Evolutionary conservation across 2,888 invertebrate genomes (phyloP).

Genomic region (Lissonota sp.): DNA sequence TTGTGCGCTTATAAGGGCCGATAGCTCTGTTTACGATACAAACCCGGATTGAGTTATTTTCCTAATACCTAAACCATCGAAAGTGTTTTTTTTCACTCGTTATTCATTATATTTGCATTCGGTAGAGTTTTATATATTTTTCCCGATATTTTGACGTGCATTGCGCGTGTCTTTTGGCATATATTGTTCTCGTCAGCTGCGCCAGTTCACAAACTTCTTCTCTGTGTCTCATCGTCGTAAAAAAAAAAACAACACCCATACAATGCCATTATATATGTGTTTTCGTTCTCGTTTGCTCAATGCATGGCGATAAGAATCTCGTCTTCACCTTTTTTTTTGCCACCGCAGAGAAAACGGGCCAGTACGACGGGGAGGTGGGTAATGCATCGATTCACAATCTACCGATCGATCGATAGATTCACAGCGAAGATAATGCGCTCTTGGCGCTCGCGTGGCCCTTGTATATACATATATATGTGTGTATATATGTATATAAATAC

Average conservation of each 20-base stretch:
- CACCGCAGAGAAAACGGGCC: slow-evolving; percentile 31
- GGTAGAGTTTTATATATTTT: slow-evolving; percentile 20
- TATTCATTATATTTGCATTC: too few relatives aligned
- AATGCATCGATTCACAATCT: slow-evolving; percentile 67
- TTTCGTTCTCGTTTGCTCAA: slow-evolving; percentile 58
- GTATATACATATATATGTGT: slow-evolving; percentile 9
- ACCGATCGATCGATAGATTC: slow-evolving; percentile 66
- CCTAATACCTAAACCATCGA: too few relatives aligned
- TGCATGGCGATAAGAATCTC: slow-evolving; percentile 63
- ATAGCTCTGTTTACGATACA: too few relatives aligned
- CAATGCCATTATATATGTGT: neutral
- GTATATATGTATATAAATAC: neutral
- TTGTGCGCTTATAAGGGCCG: too few relatives aligned
- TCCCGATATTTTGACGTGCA: slow-evolving; percentile 58
- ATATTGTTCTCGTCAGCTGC: slow-evolving; percentile 68
- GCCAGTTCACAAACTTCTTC: slow-evolving; percentile 64
- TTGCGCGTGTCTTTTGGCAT: slow-evolving; percentile 43
- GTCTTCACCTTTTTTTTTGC: slow-evolving; percentile 53
- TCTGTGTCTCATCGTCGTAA: slow-evolving; percentile 15
- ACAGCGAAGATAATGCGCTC: slow-evolving; percentile 37
- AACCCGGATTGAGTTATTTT: too few relatives aligned
- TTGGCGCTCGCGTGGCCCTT: slow-evolving; percentile 36
- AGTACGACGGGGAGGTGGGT: slow-evolving; percentile 27
- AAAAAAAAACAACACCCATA: slow-evolving; percentile 8
- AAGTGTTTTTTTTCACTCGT: too few relatives aligned